Evolutionary conservation across 1,140 invertebrate species (phyloP).

Genomic region (Amphibalanus amphitrite): DNA sequence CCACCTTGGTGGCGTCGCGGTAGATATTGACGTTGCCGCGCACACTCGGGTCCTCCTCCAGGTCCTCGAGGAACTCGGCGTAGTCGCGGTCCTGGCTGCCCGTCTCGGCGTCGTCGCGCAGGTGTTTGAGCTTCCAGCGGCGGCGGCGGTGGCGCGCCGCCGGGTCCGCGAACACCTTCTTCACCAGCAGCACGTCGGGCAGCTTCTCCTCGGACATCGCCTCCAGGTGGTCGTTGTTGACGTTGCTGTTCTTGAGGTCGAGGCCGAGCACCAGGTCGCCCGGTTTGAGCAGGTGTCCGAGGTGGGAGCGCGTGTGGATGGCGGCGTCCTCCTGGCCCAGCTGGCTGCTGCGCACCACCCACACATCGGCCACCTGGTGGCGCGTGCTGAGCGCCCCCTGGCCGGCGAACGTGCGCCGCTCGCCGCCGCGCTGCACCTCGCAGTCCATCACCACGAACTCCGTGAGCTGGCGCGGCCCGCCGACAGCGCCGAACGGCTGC

Average conservation of each 20-base stretch:
- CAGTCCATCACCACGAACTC: constrained; percentile 89
- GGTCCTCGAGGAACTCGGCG: constrained; percentile 87
- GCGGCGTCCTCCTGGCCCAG: constrained; percentile 64
- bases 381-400: constrained; percentile 24
- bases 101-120: constrained; percentile 42
- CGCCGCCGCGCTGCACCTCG: constrained; percentile 46
- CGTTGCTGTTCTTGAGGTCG: constrained; percentile 69
- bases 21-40: constrained; percentile 90
- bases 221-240: constrained; percentile 77
- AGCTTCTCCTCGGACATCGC: constrained; percentile 49
- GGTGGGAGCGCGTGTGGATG: constrained; percentile 74
- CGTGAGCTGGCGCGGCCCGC: constrained; percentile 71
- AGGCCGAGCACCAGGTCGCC: constrained; percentile 88
- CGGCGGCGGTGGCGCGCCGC: constrained; percentile 47
- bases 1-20: constrained; percentile 43
- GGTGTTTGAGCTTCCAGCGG: constrained; percentile 82
- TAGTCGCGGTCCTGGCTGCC: constrained; percentile 67
- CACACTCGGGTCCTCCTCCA: constrained; percentile 82
- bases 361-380: constrained; percentile 83
- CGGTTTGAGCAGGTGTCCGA: constrained; percentile 80
- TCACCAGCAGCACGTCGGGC: constrained; percentile 83
- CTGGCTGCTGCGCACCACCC: constrained; percentile 77
- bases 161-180: constrained; percentile 72
- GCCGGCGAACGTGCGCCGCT: constrained; percentile 50
- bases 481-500: constrained; percentile 65